Evolutionary conservation across 2,888 invertebrate genomes (phyloP), one percentile per base, ranked within the genome.

Genomic region (Cheilosia vulpina): DNA sequence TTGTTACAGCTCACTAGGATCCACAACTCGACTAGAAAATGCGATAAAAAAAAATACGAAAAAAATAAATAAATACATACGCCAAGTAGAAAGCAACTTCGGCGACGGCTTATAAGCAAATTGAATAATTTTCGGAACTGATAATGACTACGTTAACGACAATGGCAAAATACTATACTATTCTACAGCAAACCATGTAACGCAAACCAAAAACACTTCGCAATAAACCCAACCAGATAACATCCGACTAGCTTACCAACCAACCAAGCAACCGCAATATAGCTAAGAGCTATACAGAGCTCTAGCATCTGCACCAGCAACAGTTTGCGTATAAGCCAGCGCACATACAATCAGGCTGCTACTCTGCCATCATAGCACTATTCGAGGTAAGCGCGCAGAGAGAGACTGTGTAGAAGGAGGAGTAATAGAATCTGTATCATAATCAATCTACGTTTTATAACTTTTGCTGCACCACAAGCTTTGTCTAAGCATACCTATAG

Each of bases 181-280:
- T 27, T 27, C n/a, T 19, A n/a, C 15, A 3, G 38, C 21, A 21
- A 53, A 34, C 21, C 19, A 62, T 55, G 43, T 31, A 69, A 55
- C 41, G 45, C 52, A 77, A 62, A 68, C 24, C 13, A 52, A 52
- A 52, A 45, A 47, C 69, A 78, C 47, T 55, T 78, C 38, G 41
- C 77, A 55, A 27, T 43, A 69, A 77, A 19, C 62, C 52, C 41
- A 57, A 24, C 19, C 53, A 65, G 34, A 80, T 50, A 79, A 60
- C 66, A 79, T 60, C 66, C 58, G 79, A 71, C 58, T 71, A 69
- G 57, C 69, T 81, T 71, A 69, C 81, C 75, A 82, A 52, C 57
- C 57, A 71, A 47, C 55, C 66, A 72, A 47, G 60, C 55, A 60
- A 65, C 71, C 57, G 65, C 71, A 66, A 62, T 55, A 72, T 60